Evolutionary conservation across 2,113 vertebrate species (phyloP).

Genomic region (Poeciliopsis occidentalis): DNA sequence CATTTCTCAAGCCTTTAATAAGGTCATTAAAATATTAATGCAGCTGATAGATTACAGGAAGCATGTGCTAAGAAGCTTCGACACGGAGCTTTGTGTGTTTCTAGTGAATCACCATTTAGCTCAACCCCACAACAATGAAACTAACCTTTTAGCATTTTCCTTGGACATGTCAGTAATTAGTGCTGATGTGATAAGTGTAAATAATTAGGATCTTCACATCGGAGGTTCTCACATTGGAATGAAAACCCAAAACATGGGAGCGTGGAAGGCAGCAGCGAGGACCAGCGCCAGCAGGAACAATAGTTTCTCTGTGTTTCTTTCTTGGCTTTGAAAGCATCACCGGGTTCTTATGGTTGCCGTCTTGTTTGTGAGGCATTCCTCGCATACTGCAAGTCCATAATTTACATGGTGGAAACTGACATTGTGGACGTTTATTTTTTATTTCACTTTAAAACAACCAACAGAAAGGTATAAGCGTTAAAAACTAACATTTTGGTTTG

Average conservation of each 20-base stretch:
- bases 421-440: constrained; percentile 1
- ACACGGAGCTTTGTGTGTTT: constrained; percentile 9
- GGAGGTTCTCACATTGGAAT: constrained; percentile 31
- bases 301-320: constrained; percentile 63
- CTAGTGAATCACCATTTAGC: constrained; percentile 24
- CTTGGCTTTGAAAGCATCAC: constrained; percentile 37
- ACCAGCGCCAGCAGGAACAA: constrained; percentile 66
- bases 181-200: constrained; percentile 26
- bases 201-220: constrained; percentile 35
- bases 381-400: constrained; percentile 55
- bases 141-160: constrained; percentile 8
- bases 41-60: background rate
- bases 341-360: constrained; percentile 62
- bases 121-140: background rate
- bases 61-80: background rate
- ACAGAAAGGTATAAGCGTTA: no score
- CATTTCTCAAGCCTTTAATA: constrained; percentile 14
- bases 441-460: no score
- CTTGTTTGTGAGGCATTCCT: constrained; percentile 64
- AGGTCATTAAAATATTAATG: constrained; percentile 1
- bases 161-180: constrained; percentile 7
- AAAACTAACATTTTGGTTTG: no score
- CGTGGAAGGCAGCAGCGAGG: constrained; percentile 49
- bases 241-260: constrained; percentile 53
- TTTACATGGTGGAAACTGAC: constrained; percentile 11